Evolutionary conservation across 2,888 invertebrate genomes (phyloP), one percentile per base, ranked within the genome.

Genomic region (Drosophila pullipes): DNA sequence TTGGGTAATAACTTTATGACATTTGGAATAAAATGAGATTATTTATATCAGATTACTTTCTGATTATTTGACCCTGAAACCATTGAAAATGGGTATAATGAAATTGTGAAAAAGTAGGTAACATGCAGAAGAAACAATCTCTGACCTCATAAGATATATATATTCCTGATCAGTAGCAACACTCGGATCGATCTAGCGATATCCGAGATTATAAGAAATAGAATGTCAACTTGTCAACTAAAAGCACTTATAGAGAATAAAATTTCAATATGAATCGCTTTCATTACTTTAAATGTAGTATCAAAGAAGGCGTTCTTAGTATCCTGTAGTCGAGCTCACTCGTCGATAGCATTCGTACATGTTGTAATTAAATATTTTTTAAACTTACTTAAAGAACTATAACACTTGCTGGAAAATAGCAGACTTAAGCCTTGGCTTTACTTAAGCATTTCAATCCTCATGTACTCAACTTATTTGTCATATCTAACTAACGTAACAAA

Each of bases 401-500:
- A 25, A 57, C 22, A 33, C 18, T 62, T n/a, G 10, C n/a, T n/a
- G 18, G 9, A 41, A 35, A 22, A 16, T 18, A 3, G 18, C 30
- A 31, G 18, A n/a, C 16, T 9, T 22, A 49, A 59, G 2, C 53
- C 47, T 58, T 28, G 47, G 35, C 62, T 33, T 47, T 58, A 31
- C 37, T 52, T 52, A 47, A 53, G 44, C 44, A 31, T 33, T 44
- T 11, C 22, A 58, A 69, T 53, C 47, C 58, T 25, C 58, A 69
- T 57, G 69, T 53, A 59, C 58, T 61, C 44, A 25, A n/a, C 49
- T 60, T 64, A 64, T 69, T 65, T 73, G 39, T 72, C 52, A 49
- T 52, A 57, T 35, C 57, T 33, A 67, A 58, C 65, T 52, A 63
- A 69, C 52, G 30, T 2, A 54, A 28, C 47, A 74, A 77, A 77